A percentile compares a stretch with the other conserved stretches of the same genome.
Evolutionary conservation across 1,140 invertebrate genomes (phyloP).

Genomic region (Philopotamus ludificatus): DNA sequence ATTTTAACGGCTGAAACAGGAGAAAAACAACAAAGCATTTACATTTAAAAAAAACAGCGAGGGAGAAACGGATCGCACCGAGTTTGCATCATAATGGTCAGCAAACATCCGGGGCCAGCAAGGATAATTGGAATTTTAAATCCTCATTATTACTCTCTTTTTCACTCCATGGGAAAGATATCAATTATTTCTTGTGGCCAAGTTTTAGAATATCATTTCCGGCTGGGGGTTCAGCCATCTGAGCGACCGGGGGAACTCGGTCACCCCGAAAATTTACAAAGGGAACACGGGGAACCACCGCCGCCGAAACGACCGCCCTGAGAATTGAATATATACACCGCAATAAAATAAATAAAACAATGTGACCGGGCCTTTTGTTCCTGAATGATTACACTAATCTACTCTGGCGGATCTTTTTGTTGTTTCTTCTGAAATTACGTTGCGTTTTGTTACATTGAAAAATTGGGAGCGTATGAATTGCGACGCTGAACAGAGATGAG

Average conservation of each 20-base stretch:
- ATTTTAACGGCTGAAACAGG: no score
- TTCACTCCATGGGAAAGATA: no score
- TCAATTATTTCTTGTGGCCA: no score
- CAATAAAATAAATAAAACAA: constrained; percentile 28
- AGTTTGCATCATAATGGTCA: no score
- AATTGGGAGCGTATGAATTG: constrained; percentile 4
- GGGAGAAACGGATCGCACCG: no score
- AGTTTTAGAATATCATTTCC: no score
- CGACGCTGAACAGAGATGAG: background rate
- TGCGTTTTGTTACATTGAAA: background rate
- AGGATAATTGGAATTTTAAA: background rate
- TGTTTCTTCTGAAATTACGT: constrained; percentile 9
- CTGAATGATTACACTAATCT: constrained; percentile 29
- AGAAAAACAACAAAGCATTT: no score
- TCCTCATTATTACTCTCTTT: background rate
- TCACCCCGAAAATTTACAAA: background rate
- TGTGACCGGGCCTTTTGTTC: constrained; percentile 20
- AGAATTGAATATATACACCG: constrained; percentile 9
- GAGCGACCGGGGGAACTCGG: background rate
- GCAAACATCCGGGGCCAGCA: no score
- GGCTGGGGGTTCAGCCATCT: no score
- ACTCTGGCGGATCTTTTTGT: constrained; percentile 20
- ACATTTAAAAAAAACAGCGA: no score
- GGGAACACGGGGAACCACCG: background rate
- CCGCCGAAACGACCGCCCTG: background rate